Evolutionary conservation across 2,888 invertebrate genomes (phyloP).

Genomic region (Drosophila koepferae): DNA sequence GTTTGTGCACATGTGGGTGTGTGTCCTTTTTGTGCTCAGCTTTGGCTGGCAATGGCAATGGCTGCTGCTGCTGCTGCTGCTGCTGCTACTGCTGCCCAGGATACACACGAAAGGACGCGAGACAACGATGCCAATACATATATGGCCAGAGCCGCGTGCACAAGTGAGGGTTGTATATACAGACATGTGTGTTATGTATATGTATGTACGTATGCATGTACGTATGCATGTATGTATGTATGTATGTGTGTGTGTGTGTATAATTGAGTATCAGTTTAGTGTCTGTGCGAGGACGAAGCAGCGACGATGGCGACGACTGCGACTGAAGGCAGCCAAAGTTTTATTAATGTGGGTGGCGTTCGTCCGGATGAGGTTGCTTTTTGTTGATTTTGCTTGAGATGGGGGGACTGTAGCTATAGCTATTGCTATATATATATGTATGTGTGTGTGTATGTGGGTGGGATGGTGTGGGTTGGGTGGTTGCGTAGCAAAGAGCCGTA

Average conservation of each 20-base stretch:
- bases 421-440: too few relatives aligned
- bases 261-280: constrained; percentile 79
- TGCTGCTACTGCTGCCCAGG: constrained; percentile 50
- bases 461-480: background rate
- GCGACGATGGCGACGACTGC: constrained; percentile 41
- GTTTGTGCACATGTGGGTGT: constrained; percentile 36
- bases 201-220: background rate
- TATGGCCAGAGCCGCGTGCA: constrained; percentile 35
- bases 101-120: constrained; percentile 52
- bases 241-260: constrained; percentile 60
- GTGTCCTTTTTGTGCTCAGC: constrained; percentile 55
- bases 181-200: constrained; percentile 8
- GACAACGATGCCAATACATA: constrained; percentile 52
- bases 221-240: constrained; percentile 21
- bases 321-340: constrained; percentile 74
- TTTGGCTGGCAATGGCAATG: constrained; percentile 75
- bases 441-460: background rate
- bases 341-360: constrained; percentile 71
- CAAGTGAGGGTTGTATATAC: constrained; percentile 35
- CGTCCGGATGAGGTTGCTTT: constrained; percentile 46
- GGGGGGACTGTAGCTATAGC: background rate
- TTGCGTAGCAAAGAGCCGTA: constrained; percentile 37
- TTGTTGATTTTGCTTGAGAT: constrained; percentile 66
- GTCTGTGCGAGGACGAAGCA: constrained; percentile 56
- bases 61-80: constrained; percentile 55